Evolutionary conservation across 2,113 vertebrate genomes (phyloP), one percentile per base, ranked within the genome.

Genomic region (Crypturellus undulatus): DNA sequence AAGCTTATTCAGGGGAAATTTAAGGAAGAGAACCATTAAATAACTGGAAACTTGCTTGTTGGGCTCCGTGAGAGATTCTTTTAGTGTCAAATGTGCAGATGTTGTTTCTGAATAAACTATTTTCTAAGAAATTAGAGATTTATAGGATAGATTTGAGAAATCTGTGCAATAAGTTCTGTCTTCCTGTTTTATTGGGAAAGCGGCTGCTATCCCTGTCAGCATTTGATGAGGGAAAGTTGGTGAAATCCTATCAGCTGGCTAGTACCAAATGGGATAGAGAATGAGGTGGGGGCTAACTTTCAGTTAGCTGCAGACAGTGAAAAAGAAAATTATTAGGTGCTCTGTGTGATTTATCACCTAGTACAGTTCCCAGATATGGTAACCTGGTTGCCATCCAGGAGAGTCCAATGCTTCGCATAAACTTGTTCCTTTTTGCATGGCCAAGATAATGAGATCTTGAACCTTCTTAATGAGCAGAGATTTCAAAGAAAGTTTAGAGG

Each of bases 371-470:
- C 83, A 75, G 76, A 78, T 58, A 84, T 51, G 56, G 54, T 56
- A 22, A 73, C 65, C 38, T 43, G 22, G 42, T 54, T 45, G 26
- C 65, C 51, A 12, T 3, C 65, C 84, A 40, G 1, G 45, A 20
- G 38, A 70, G 58, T 9, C 47, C 2, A 0, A 36, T 4, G 3
- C 34, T 64, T 19, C 43, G 67, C 52, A 67, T 42, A 79, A 60
- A 12, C 65, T 38, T 62, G 2, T 26, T 84, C 77, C 69, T 42
- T 49, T 32, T 86, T 78, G 83, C 73, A 12, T 1, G 43, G 83
- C 47, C 83, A 51, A 72, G 95, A 93, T 81, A 95, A 95, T 4
- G 86, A 96, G 86, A 90, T n/a, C 26, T 58, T 84, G 80, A 86
- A 67, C 62, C 70, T 94, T 42, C 51, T 24, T 36, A 92, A 72